Conservation (phyloP, 2,797 vertebrate genomes). For the Sebastes kiyomatsui region DNA sequence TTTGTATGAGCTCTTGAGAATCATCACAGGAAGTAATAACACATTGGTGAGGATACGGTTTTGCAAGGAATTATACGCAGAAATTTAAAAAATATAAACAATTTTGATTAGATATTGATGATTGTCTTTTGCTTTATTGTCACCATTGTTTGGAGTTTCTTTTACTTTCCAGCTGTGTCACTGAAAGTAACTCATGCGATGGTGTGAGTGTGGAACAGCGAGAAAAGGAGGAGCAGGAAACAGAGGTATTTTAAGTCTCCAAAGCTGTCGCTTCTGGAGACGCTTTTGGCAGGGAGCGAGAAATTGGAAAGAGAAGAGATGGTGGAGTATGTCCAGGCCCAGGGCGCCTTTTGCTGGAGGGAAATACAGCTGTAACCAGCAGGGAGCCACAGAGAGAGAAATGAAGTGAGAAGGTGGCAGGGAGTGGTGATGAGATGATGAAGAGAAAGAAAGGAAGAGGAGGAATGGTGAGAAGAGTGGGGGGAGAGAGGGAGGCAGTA, state of each 20-base stretch:
- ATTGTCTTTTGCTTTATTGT: background rate
- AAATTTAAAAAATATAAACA: background rate
- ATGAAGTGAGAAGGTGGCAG: conserved; percentile 34
- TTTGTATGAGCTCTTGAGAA: background rate
- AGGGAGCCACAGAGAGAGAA: background rate
- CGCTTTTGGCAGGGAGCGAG: conserved; percentile 30
- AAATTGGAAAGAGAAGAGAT: conserved; percentile 36
- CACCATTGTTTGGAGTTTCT: background rate
- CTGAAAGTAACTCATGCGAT: background rate
- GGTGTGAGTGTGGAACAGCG: background rate
- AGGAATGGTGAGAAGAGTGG: conserved; percentile 18
- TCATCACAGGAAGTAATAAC: background rate
- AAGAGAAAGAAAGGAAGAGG: conserved; percentile 1
- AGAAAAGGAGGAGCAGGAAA: background rate
- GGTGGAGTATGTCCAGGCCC: conserved; percentile 38
- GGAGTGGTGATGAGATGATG: conserved; percentile 44
- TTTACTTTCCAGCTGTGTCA: background rate
- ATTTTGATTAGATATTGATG: background rate
- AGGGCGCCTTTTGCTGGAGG: conserved; percentile 42
- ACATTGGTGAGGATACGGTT: background rate
- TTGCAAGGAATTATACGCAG: background rate
- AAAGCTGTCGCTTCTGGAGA: conserved; percentile 46
- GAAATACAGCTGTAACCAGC: conserved; percentile 47
- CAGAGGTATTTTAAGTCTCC: conserved; percentile 27
- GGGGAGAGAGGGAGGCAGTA: conserved; percentile 5